Evolutionary conservation across 2,888 invertebrate genomes (phyloP).

Genomic region (Bombylius discolor): DNA sequence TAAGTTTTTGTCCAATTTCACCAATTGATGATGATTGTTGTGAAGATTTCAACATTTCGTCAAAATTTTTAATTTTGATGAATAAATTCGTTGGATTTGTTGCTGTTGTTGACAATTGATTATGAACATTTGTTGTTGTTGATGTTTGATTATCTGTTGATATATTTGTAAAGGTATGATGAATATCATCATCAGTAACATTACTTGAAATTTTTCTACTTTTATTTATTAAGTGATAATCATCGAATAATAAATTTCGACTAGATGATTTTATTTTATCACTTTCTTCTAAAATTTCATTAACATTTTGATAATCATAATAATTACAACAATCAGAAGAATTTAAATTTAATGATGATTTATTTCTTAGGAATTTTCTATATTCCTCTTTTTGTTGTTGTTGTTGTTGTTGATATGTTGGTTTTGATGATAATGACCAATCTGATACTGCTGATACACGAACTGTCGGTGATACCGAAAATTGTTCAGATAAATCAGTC

Average conservation of each 20-base stretch:
- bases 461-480: slow-evolving; percentile 1
- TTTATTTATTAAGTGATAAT: background rate
- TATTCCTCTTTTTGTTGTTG: background rate
- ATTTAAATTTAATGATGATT: background rate
- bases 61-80: slow-evolving; percentile 4
- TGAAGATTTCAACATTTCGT: slow-evolving; percentile 10
- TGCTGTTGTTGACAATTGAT: background rate
- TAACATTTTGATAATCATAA: background rate
- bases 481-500: slow-evolving; percentile 6
- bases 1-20: background rate
- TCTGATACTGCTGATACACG: background rate
- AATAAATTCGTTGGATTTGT: background rate
- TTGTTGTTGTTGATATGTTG: background rate
- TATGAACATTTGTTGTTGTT: too few relatives aligned
- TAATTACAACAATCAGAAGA: slow-evolving; percentile 1
- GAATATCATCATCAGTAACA: background rate
- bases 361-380: background rate
- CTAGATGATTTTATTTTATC: background rate
- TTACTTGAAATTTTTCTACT: background rate
- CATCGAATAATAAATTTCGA: background rate
- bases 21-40: background rate
- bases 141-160: background rate
- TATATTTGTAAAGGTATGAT: background rate
- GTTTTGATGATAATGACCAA: background rate
- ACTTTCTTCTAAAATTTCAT: background rate